Evolutionary conservation across 2,113 vertebrate genomes (phyloP).

Genomic region (Prunella himalayana): DNA sequence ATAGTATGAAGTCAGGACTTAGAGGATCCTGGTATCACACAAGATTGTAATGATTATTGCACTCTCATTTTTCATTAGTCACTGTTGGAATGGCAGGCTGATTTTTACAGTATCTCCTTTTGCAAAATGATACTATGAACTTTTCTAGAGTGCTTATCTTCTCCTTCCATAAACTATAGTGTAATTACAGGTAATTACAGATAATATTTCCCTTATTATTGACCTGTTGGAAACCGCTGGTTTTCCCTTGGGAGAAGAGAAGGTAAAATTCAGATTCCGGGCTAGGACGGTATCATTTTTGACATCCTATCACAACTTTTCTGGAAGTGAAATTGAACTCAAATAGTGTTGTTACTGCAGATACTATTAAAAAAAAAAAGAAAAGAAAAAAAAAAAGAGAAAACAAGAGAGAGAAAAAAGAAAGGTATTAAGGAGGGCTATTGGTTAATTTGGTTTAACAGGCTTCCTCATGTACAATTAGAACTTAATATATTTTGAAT

Average conservation of each 20-base stretch:
- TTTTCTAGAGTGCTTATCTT: neutral
- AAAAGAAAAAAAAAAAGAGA: too few relatives aligned
- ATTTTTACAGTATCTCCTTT: neutral
- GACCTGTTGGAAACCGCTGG: neutral
- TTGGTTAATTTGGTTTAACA: neutral
- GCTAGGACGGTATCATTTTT: neutral
- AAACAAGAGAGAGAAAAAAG: neutral
- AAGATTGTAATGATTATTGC: neutral
- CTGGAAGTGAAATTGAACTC: neutral
- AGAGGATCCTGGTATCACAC: neutral
- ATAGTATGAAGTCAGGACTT: neutral
- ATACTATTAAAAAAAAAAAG: neutral
- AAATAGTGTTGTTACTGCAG: neutral
- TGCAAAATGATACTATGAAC: neutral
- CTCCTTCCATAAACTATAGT: neutral
- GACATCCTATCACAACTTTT: neutral
- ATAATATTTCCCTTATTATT: neutral
- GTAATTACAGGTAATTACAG: neutral
- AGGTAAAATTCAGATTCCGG: neutral
- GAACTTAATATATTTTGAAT: neutral
- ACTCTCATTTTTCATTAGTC: neutral
- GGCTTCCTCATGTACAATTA: neutral
- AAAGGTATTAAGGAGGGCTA: neutral
- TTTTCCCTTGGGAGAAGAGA: neutral
- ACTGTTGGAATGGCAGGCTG: neutral